These are phyloP conservation scores for Mesitornis unicolor DNA, from an alignment of 2,113 vertebrate species.

Conservation along the genomic window DNA sequence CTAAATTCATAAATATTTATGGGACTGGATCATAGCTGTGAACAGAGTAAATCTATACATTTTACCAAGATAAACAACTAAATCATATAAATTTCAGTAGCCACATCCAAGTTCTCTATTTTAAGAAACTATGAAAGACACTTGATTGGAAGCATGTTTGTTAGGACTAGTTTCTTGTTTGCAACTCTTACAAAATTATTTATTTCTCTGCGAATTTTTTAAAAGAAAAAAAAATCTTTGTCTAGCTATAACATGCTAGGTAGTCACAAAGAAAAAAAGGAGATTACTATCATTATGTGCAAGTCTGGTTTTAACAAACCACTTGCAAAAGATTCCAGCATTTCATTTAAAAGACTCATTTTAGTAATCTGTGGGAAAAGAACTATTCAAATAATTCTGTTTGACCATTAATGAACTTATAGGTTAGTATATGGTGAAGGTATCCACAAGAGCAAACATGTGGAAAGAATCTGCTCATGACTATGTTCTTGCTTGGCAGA, in stretches of 20 bases:
- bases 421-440: conserved; percentile 4
- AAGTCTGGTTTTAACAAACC: background rate
- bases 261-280: background rate
- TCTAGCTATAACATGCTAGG: background rate
- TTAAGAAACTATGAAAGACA: background rate
- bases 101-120: background rate
- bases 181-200: background rate
- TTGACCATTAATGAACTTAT: conserved; percentile 39
- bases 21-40: background rate
- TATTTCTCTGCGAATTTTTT: background rate
- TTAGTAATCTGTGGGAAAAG: background rate
- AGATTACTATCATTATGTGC: background rate
- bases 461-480: conserved; percentile 20
- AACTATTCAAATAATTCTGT: conserved; percentile 15
- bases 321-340: background rate
- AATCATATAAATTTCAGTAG: background rate
- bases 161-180: background rate
- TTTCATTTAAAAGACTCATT: background rate
- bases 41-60: background rate
- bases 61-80: background rate
- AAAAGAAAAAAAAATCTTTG: background rate
- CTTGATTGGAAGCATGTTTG: background rate
- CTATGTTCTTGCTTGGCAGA: background rate
- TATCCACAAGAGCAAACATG: conserved; percentile 29
- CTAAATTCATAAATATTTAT: background rate